phyloP scores from a whole-genome alignment of 2,113 vertebrate species.

The Dipodomys ordii region DNA sequence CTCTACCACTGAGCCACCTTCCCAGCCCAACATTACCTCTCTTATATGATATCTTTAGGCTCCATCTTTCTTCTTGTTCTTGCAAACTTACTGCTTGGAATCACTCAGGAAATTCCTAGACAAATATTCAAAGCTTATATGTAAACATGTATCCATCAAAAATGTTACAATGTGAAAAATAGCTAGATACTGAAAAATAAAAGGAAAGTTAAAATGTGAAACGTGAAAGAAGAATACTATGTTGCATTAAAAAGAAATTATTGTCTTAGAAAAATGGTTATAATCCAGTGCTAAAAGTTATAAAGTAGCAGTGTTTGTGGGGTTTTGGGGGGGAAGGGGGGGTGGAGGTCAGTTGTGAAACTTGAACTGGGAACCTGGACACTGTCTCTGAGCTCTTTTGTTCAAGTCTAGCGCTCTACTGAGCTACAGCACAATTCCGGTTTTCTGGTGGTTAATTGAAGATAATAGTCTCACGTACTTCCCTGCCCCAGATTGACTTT shows the following conservation, averaged over 20 bases:
- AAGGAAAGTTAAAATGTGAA: background rate
- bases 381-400: no score
- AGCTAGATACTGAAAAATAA: constrained; percentile 10
- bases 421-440: no score
- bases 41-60: background rate
- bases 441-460: no score
- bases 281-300: background rate
- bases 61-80: background rate
- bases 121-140: background rate
- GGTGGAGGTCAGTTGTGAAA: no score
- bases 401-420: no score
- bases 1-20: no score
- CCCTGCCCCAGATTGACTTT: no score
- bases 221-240: background rate
- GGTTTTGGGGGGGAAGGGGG: no score
- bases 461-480: no score
- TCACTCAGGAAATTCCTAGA: background rate
- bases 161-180: background rate
- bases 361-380: no score
- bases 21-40: background rate
- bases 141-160: background rate
- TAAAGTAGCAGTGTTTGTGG: no score
- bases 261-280: background rate
- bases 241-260: background rate
- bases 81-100: background rate